phyloP scores from a whole-genome alignment of 2,797 vertebrate genomes.

The Argentina silus region DNA sequence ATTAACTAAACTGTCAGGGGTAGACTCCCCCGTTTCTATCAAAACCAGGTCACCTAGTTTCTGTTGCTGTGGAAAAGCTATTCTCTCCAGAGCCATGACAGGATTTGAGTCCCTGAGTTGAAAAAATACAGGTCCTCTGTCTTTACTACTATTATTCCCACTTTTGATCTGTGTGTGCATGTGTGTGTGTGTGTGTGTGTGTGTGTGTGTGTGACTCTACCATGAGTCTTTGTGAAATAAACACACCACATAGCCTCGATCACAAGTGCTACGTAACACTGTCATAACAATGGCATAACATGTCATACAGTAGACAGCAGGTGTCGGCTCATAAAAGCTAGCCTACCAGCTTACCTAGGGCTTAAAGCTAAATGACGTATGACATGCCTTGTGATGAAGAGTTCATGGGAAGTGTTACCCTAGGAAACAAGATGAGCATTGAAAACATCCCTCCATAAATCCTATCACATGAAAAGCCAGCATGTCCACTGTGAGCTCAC shows the following conservation, averaged over 20 bases:
- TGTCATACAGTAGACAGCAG: too few relatives aligned
- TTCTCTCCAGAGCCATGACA: slow-evolving; percentile 31
- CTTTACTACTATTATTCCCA: not conserved
- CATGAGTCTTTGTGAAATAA: too few relatives aligned
- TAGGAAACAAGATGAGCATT: too few relatives aligned
- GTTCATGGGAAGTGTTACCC: too few relatives aligned
- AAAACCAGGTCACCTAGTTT: slow-evolving; percentile 79
- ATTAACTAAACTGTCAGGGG: slow-evolving; percentile 58
- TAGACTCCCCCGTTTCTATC: slow-evolving; percentile 64
- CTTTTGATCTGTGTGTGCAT: slow-evolving; percentile 17
- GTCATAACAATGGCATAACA: too few relatives aligned
- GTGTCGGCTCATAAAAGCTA: too few relatives aligned
- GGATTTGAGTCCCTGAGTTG: slow-evolving; percentile 22
- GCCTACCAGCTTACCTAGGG: too few relatives aligned
- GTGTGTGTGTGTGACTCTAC: too few relatives aligned
- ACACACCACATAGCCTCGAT: not conserved
- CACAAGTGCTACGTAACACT: too few relatives aligned
- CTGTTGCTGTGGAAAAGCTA: slow-evolving; percentile 48
- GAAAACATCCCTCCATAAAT: too few relatives aligned
- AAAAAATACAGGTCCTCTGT: slow-evolving; percentile 10
- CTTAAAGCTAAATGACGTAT: too few relatives aligned
- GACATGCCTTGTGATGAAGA: too few relatives aligned
- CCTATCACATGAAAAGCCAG: not conserved
- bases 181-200: slow-evolving; percentile 24
- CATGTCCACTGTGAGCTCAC: not conserved